phyloP scores from a whole-genome alignment of 2,113 vertebrate species.

The Brachirus orientalis region DNA sequence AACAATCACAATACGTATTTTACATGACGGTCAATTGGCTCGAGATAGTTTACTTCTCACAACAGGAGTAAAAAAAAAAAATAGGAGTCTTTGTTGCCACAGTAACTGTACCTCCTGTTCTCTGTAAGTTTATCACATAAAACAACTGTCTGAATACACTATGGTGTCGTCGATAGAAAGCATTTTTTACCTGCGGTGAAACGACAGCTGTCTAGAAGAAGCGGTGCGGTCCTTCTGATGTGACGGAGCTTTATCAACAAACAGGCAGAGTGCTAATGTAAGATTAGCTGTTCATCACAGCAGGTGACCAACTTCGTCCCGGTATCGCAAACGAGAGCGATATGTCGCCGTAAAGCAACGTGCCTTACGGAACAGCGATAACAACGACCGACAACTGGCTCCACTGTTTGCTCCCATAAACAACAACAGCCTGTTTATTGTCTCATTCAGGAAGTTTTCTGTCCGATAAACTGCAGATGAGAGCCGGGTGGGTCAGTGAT shows the following conservation, averaged over 20 bases:
- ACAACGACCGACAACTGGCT: neutral
- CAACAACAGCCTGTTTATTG: constrained; percentile 1
- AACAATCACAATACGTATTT: too few relatives aligned
- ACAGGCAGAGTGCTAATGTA: constrained; percentile 23
- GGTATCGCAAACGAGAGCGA: neutral
- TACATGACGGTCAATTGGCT: too few relatives aligned
- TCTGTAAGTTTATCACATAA: too few relatives aligned
- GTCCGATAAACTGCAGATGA: constrained; percentile 43
- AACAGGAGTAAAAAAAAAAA: too few relatives aligned
- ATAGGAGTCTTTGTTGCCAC: too few relatives aligned
- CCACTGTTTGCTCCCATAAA: constrained; percentile 14
- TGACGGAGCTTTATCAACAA: too few relatives aligned
- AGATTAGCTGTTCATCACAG: constrained; percentile 32
- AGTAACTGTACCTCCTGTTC: too few relatives aligned
- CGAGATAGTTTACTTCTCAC: too few relatives aligned
- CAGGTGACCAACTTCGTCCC: constrained; percentile 37
- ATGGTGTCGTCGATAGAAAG: too few relatives aligned
- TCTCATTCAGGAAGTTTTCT: constrained; percentile 78
- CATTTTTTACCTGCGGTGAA: neutral
- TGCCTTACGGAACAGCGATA: too few relatives aligned
- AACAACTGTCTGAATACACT: too few relatives aligned
- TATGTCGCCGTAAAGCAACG: neutral
- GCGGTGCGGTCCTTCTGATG: neutral
- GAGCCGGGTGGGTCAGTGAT: constrained; percentile 41
- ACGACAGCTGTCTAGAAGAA: neutral